These are phyloP conservation scores for Theocolax elegans DNA, from an alignment of 1,140 invertebrate genomes.

Conservation along the genomic window DNA sequence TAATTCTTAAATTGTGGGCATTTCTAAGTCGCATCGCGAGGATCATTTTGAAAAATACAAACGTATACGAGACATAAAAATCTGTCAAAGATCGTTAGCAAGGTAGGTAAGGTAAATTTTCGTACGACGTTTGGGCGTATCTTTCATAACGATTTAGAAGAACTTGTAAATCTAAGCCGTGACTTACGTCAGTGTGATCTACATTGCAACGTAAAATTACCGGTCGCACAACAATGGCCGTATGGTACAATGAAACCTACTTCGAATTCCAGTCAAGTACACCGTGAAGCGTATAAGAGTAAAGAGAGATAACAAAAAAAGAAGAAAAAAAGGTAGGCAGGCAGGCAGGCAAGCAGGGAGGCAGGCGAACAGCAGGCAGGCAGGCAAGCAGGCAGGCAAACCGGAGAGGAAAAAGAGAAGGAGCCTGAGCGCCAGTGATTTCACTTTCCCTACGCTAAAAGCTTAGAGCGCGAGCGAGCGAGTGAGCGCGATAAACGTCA, in stretches of 20 bases:
- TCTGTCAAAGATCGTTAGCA: too few relatives aligned
- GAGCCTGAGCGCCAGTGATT: too few relatives aligned
- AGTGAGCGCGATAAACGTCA: slow-evolving; percentile 37
- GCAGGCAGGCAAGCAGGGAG: not conserved
- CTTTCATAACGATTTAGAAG: slow-evolving; percentile 26
- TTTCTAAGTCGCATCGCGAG: too few relatives aligned
- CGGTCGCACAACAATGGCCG: slow-evolving; percentile 19
- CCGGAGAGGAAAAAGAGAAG: too few relatives aligned
- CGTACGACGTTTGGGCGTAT: too few relatives aligned
- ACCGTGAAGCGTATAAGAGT: slow-evolving; percentile 14
- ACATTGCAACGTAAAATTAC: slow-evolving; percentile 33
- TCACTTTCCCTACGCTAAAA: slow-evolving; percentile 27
- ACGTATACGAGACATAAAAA: too few relatives aligned
- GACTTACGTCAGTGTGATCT: slow-evolving; percentile 24
- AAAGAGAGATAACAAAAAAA: slow-evolving; percentile 5
- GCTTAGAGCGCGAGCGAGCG: not conserved
- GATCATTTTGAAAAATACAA: not conserved
- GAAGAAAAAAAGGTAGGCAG: not conserved
- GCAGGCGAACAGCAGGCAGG: not conserved
- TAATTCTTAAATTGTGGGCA: too few relatives aligned
- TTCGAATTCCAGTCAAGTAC: slow-evolving; percentile 42
- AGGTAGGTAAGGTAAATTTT: too few relatives aligned
- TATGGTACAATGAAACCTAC: slow-evolving; percentile 30
- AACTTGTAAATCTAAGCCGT: slow-evolving; percentile 19
- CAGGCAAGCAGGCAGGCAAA: too few relatives aligned